Evolutionary conservation across 92 coral and sea anemone genomes (phyloP), one percentile per base, ranked within the genome.

Genomic region (Virgularia gustaviana): DNA sequence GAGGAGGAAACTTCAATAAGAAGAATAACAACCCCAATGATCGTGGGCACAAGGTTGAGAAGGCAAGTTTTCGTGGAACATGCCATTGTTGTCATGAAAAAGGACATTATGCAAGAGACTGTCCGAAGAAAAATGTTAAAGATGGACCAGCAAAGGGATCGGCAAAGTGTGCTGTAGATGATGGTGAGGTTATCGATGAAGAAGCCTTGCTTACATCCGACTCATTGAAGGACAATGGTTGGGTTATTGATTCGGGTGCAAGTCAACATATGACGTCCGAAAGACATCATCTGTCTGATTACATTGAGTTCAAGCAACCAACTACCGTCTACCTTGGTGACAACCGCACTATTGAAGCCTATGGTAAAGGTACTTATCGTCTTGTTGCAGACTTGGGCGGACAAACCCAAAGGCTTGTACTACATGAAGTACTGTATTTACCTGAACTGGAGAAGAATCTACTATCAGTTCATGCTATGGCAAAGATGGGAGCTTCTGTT

Each of bases 271-370:
- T 47, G 55, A 39, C 45, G 15, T 39, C 15, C 15, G 45, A 39
- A 7, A 39, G 15, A 39, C 7, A 39, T 7, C 45, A 47, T 47
- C 22, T 47, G 55, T 47, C 55, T 47, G 7, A 47, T 47, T 47
- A 47, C 22, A 25, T 47, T 19, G 55, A 47, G 22, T 47, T 47
- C 55, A 47, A 47, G 55, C 55, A 47, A 15, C 55, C 55, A 47
- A 15, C 20, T 15, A 15, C 18, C 22, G 55, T 47, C 22, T 15
- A 47, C 22, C 55, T 47, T 47, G 55, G 55, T n/a, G n/a, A 47
- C 22, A 47, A 47, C 3, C 55, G 18, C 22, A 47, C 55, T 15
- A 47, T 47, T 5, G 15, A 15, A 47, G 55, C 55, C 15, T 47
- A 47, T 47, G 55, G 55, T 15, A 47, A 47, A 47, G 55, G 55